Evolutionary conservation across 92 coral and sea anemone species (phyloP).

Genomic region (Zoanthus sansibaricus): DNA sequence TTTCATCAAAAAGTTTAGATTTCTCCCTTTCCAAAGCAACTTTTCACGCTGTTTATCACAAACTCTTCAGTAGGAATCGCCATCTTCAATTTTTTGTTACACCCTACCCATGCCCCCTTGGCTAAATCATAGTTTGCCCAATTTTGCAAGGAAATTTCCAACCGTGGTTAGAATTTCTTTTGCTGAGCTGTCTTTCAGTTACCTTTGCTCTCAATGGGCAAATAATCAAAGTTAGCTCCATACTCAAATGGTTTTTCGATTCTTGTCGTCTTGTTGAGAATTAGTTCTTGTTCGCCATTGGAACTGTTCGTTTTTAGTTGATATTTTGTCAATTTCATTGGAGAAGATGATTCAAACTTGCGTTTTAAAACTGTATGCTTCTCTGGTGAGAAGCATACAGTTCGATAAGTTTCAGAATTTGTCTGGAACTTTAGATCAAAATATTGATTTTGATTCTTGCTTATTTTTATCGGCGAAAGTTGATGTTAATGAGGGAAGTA

Average conservation of each 20-base stretch:
- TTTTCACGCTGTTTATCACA: not conserved
- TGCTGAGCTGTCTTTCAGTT: not conserved
- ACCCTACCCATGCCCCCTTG: not conserved
- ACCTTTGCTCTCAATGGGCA: not conserved
- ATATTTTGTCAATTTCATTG: not conserved
- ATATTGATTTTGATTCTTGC: not conserved
- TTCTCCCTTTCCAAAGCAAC: not conserved
- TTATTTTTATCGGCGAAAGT: too few relatives aligned
- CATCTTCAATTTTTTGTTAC: not conserved
- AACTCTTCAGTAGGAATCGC: not conserved
- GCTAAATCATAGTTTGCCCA: too few relatives aligned
- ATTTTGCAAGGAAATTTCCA: too few relatives aligned
- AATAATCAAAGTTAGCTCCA: not conserved
- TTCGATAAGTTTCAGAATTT: not conserved
- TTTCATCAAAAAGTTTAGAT: not conserved
- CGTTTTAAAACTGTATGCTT: not conserved
- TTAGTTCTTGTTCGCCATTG: too few relatives aligned
- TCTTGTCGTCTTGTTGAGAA: too few relatives aligned
- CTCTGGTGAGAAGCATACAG: constrained; percentile 7
- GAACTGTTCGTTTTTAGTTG: not conserved
- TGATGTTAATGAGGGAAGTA: constrained; percentile 92
- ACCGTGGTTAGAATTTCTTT: not conserved
- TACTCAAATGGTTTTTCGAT: not conserved
- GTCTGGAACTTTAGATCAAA: not conserved
- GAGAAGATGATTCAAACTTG: not conserved